A percentile compares a stretch with the other conserved stretches of the same genome.
Evolutionary conservation across 2,888 invertebrate species (phyloP).

Genomic region (Mongoloraphidia duomilia): DNA sequence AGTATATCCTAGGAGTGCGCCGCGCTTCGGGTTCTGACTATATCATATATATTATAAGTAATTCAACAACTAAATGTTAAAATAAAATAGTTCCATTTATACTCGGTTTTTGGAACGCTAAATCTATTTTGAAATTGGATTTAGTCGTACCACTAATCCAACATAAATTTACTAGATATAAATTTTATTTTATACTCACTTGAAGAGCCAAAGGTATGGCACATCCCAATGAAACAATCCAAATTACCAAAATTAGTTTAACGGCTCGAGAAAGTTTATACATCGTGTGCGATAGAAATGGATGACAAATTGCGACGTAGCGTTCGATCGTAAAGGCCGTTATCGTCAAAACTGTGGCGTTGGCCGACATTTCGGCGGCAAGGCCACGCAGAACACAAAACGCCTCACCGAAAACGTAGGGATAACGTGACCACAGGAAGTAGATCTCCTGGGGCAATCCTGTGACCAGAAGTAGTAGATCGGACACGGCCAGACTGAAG

Average conservation of each 20-base stretch:
- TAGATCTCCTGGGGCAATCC: conserved; percentile 76
- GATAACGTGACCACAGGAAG: conserved; percentile 60
- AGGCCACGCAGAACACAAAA: conserved; percentile 67
- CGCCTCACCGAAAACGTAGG: conserved; percentile 61
- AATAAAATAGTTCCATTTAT: too few species aligned
- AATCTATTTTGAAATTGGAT: too few species aligned
- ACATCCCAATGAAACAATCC: conserved; percentile 59
- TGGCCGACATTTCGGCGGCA: conserved; percentile 65
- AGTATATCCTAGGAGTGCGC: too few species aligned
- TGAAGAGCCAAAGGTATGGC: conserved; percentile 52
- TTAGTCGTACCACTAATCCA: too few species aligned
- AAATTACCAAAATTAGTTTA: conserved; percentile 63
- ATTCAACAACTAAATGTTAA: too few species aligned
- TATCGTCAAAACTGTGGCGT: conserved; percentile 64
- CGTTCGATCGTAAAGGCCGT: conserved; percentile 74
- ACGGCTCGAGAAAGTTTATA: conserved; percentile 74
- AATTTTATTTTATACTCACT: conserved; percentile 24
- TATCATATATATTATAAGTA: too few species aligned
- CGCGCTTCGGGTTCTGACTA: too few species aligned
- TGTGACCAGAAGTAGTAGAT: conserved; percentile 60
- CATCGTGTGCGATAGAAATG: conserved; percentile 65
- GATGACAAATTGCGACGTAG: conserved; percentile 45
- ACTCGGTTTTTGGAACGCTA: too few species aligned
- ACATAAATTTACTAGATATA: too few species aligned
- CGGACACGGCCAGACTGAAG: conserved; percentile 73